phyloP scores from a whole-genome alignment of 2,888 invertebrate genomes.

The Stratiomys singularior region DNA sequence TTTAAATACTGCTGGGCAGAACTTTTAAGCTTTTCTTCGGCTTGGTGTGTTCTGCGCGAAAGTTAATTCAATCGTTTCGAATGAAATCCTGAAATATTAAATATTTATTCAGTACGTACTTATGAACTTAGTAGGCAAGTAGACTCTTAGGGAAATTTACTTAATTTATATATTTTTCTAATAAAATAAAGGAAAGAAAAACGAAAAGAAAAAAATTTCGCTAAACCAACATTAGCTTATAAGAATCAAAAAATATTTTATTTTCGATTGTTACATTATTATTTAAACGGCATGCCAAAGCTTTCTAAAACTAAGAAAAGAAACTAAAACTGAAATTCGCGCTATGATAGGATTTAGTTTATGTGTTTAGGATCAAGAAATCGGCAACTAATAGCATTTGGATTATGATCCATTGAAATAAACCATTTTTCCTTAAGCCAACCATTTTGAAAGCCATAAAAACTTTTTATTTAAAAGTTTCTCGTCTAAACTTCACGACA shows the following conservation, averaged over 20 bases:
- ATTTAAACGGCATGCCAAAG: too few species aligned
- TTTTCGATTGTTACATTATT: too few species aligned
- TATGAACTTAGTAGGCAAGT: background rate
- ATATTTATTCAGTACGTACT: background rate
- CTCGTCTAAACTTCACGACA: background rate
- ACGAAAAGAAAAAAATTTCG: background rate
- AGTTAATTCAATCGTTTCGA: background rate
- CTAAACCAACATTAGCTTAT: background rate
- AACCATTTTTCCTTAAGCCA: too few species aligned
- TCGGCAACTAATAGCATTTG: too few species aligned
- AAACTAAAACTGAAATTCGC: too few species aligned
- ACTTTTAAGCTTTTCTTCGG: too few species aligned
- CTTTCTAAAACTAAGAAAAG: too few species aligned
- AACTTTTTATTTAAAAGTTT: background rate
- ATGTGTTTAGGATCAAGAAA: too few species aligned
- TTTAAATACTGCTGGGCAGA: background rate
- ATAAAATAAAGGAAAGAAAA: background rate
- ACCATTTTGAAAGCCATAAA: too few species aligned
- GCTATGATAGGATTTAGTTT: too few species aligned
- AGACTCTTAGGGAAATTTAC: background rate
- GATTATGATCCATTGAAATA: too few species aligned
- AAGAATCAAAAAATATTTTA: too few species aligned
- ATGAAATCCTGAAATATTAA: background rate
- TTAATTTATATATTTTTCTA: slow-evolving; percentile 9
- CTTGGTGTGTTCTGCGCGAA: background rate